Percentiles rank a stretch among this genome's conserved stretches.
phyloP scores from a whole-genome alignment of 2,888 invertebrate genomes.

The Pyrgus malvae region DNA sequence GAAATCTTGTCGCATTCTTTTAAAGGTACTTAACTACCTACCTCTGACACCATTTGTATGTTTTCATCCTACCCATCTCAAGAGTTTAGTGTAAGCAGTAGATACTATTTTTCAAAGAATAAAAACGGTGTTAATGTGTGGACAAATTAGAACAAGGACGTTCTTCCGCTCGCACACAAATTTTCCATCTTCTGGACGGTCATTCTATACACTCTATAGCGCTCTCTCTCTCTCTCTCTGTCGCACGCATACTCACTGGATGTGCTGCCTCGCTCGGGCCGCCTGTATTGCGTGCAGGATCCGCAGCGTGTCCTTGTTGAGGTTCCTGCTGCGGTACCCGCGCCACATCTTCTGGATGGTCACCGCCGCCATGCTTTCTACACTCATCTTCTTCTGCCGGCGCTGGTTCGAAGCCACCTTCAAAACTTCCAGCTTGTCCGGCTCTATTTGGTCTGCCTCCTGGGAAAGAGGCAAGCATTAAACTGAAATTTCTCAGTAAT shows the following conservation, averaged over 20 bases:
- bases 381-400: constrained; percentile 66
- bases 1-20: no score
- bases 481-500: background rate
- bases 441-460: constrained; percentile 49
- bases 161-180: no score
- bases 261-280: constrained; percentile 90
- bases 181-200: no score
- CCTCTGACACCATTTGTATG: no score
- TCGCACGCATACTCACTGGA: constrained; percentile 86
- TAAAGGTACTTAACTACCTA: no score
- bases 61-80: no score
- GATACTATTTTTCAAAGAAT: no score
- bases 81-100: no score
- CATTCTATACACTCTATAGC: no score
- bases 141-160: no score
- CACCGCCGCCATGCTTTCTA: constrained; percentile 83
- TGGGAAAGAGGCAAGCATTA: background rate
- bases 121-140: no score
- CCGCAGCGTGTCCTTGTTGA: constrained; percentile 85
- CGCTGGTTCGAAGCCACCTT: constrained; percentile 69
- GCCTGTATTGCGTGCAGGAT: constrained; percentile 86
- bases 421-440: constrained; percentile 59
- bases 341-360: constrained; percentile 94
- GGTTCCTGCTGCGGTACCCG: constrained; percentile 89
- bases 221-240: no score